Conservation (phyloP, 2,797 vertebrate genomes). For the Masticophis lateralis region DNA sequence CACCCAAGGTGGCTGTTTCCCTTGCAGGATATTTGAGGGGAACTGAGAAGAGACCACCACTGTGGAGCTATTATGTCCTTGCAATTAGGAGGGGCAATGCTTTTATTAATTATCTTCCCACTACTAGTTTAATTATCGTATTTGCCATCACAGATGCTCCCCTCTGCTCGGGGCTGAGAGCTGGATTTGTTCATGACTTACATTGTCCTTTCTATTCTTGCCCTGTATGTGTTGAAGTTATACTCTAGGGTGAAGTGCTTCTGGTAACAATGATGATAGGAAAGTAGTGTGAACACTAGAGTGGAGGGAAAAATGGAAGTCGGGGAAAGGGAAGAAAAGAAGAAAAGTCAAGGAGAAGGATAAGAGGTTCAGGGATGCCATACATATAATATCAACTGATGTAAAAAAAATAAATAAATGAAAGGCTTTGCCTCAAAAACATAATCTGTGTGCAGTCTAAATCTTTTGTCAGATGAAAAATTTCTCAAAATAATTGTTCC, state of each 20-base stretch:
- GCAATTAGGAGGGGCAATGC: neutral
- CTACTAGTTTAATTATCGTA: constrained; percentile 22
- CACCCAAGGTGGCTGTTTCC: neutral
- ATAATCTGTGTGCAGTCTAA: neutral
- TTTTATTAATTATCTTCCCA: constrained; percentile 24
- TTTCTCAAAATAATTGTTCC: neutral
- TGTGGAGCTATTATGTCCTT: neutral
- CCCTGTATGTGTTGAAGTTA: constrained; percentile 1
- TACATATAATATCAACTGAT: neutral
- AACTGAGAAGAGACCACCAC: neutral
- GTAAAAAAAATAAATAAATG: neutral
- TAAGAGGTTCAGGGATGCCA: neutral
- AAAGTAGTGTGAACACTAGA: neutral
- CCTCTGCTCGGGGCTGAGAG: constrained; percentile 12
- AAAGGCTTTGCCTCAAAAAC: neutral
- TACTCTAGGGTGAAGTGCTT: constrained; percentile 5
- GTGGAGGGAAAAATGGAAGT: neutral
- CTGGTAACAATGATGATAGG: neutral
- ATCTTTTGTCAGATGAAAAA: neutral
- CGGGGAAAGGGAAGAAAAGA: neutral
- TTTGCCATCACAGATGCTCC: constrained; percentile 25
- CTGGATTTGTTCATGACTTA: constrained; percentile 9
- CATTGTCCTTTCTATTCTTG: neutral
- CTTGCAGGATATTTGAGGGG: neutral
- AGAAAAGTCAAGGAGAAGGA: neutral